Evolutionary conservation across 2,888 invertebrate genomes (phyloP), one percentile per base, ranked within the genome.

Genomic region (Epirrhoe tristata): DNA sequence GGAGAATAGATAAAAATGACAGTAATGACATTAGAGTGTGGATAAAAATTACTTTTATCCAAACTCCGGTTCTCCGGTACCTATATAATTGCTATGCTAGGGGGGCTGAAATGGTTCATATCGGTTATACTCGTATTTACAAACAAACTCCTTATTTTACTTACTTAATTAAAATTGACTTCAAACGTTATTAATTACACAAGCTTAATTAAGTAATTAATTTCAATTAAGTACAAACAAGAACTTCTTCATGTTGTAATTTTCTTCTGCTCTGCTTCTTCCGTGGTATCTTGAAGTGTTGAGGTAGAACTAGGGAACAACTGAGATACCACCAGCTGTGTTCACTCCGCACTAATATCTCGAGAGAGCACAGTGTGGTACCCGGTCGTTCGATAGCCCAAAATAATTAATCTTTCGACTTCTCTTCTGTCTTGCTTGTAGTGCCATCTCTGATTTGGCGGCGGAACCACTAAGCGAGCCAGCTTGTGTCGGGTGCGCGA

Each of bases 321-420:
- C 97, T 98, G 98, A 98, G 98, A 98, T 98, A 98, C 98, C 98
- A 98, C 98, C 98, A 98, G 98, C 98, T 98, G 98, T 98, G 98
- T 98, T 98, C 98, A 98, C 98, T 97, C 84, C 95, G 94, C 93
- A 90, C 92, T 90, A 76, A 57, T 83, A 91, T 94, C 95, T 96
- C 90, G 95, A 97, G 98, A 95, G 97, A 98, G 97, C 98, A 96
- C 98, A 98, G 98, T 96, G 98, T 97, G 98, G 98, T 96, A 97
- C 98, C 98, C 98, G 96, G 96, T 94, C 94, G 95, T 95, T 95
- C 95, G 91, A 93, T 94, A 94, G 93, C 77, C 88, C 81, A 80
- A 61, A 61, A 57, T 50, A 48, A 56, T 52, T 24, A 1, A 24
- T 39, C 53, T 57, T 48, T 32, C 48, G 75, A 64, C 58, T 34